These are phyloP conservation scores for Xiphophorus couchianus DNA, from an alignment of 2,113 vertebrate genomes.

Conservation along the genomic window DNA sequence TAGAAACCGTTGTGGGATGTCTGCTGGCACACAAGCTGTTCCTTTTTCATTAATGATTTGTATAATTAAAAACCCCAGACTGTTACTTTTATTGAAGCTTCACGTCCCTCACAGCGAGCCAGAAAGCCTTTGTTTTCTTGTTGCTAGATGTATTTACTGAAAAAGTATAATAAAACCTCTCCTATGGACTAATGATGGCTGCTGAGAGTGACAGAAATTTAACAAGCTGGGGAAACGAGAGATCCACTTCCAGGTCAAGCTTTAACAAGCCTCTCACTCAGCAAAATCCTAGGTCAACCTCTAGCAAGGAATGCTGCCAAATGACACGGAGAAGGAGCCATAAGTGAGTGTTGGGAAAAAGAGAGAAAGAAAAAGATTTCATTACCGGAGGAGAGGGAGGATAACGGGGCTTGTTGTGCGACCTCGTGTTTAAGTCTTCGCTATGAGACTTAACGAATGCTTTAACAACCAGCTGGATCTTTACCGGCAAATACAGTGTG, in stretches of 20 bases:
- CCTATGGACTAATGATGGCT: slow-evolving; percentile 56
- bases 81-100: slow-evolving; percentile 6
- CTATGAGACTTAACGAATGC: slow-evolving; percentile 66
- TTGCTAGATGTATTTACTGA: background rate
- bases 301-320: slow-evolving; percentile 63
- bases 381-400: slow-evolving; percentile 34
- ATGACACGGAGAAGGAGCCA: slow-evolving; percentile 26
- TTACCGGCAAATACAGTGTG: slow-evolving; percentile 17
- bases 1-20: background rate
- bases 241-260: slow-evolving; percentile 52
- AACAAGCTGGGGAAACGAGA: slow-evolving; percentile 48
- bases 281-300: slow-evolving; percentile 51
- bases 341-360: slow-evolving; percentile 13
- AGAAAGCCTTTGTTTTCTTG: background rate
- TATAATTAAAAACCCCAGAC: slow-evolving; percentile 26
- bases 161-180: background rate
- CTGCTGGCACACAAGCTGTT: slow-evolving; percentile 13
- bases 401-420: slow-evolving; percentile 58
- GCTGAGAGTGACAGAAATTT: slow-evolving; percentile 17
- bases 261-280: slow-evolving; percentile 65
- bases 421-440: slow-evolving; percentile 55
- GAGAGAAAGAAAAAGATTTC: slow-evolving; percentile 13
- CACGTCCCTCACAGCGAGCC: background rate
- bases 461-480: slow-evolving; percentile 47
- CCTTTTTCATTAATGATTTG: slow-evolving; percentile 23